Conservation (phyloP, 1,140 invertebrate species). For the Pachyrhynchus sulphureomaculatus region DNA sequence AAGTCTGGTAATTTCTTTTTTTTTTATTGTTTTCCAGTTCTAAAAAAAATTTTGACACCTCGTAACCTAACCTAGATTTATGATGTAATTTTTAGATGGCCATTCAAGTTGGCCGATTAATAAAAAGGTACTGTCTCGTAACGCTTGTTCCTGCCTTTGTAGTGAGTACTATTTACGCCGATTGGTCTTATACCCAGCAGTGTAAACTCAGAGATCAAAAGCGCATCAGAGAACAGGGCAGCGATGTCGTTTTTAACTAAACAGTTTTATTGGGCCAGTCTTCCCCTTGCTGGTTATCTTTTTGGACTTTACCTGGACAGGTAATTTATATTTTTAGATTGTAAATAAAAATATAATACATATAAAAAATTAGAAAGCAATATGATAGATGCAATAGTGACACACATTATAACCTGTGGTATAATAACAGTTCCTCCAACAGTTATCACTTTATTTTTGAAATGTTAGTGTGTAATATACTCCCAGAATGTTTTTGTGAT, state of each 20-base stretch:
- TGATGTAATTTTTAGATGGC: slow-evolving; percentile 44
- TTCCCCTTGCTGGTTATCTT: slow-evolving; percentile 58
- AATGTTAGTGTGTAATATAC: too few species aligned
- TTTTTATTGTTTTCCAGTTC: too few species aligned
- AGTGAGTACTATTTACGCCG: slow-evolving; percentile 61
- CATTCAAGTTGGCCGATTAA: slow-evolving; percentile 46
- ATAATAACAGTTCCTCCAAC: too few species aligned
- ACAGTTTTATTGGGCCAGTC: slow-evolving; percentile 43
- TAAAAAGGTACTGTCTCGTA: slow-evolving; percentile 61
- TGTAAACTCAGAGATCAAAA: slow-evolving; percentile 61
- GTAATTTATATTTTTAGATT: background rate
- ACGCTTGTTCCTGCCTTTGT: slow-evolving; percentile 65
- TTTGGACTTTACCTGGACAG: slow-evolving; percentile 65
- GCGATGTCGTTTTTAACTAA: slow-evolving; percentile 54
- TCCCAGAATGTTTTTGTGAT: too few species aligned
- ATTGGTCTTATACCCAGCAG: slow-evolving; percentile 66
- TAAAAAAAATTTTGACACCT: too few species aligned
- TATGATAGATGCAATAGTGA: too few species aligned
- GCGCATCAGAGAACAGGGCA: slow-evolving; percentile 14
- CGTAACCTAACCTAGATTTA: slow-evolving; percentile 16
- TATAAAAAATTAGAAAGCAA: too few species aligned
- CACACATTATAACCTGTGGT: too few species aligned
- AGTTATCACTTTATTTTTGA: too few species aligned
- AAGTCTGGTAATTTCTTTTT: too few species aligned
- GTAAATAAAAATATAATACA: too few species aligned